Base-by-base conservation (phyloP, 2,888 invertebrate species). In the Petrolisthes manimaculis region DNA sequence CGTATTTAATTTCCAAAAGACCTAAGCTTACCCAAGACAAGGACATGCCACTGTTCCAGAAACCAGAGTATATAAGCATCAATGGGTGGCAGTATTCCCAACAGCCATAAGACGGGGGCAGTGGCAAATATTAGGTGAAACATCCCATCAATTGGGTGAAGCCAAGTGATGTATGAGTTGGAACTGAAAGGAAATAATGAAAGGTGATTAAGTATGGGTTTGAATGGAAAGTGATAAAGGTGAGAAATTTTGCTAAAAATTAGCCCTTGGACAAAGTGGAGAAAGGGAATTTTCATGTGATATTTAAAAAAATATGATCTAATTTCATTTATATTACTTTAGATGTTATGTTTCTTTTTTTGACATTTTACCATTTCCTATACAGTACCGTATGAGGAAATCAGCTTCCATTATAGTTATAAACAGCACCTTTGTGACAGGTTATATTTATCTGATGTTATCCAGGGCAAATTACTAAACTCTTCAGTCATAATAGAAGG, bases 51-150 rank as follows among this genome's bases (percentile, higher is more conserved):
- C 80, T 91, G 89, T 56, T 91, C 89, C 56, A 89, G 75, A n/a
- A 86, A 75, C 91, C 91, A 89, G 6, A 91, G 71, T 8, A 91
- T 18, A n/a, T 86, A 88, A n/a, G 91, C 89, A 83, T 91, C 91
- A 79, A 91, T 83, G 37, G 91, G 91, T 53, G 91, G 91, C 71
- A 91, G 83, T 5, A 86, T 71, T 1, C 89, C 91, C n/a, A 88
- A 37, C 9, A 88, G 75, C 89, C 91, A 89, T 4, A 91, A 79
- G n/a, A 89, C 14, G 6, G 85, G 78, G 78, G 81, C 56, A 21
- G 78, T 55, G 67, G 83, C 86, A 69, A 89, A 87, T 18, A 86
- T 37, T 9, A 87, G 37, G 78, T 91, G 91, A 24, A 54, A 80
- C 18, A 88, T 37, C 18, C 77, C 88, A 82, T 91, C 87, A 51